Conservation (phyloP, 2,888 invertebrate genomes). For the Erebia palarica region DNA sequence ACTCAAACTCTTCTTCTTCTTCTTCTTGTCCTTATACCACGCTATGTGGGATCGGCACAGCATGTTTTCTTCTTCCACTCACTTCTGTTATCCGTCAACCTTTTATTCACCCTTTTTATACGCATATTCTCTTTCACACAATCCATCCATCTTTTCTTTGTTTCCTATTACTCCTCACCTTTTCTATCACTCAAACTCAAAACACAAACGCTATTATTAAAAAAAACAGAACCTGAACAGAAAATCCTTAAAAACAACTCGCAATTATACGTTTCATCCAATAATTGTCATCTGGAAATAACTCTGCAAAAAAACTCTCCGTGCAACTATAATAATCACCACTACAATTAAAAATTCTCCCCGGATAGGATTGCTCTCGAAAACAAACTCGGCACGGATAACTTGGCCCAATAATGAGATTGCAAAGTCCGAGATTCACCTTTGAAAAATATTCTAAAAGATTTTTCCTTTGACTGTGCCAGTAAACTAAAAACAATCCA, state of each 20-base stretch:
- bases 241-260: constrained; percentile 14
- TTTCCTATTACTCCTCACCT: too few relatives aligned
- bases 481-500: constrained; percentile 11
- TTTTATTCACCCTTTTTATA: too few relatives aligned
- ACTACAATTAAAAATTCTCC: constrained; percentile 45
- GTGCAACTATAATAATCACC: constrained; percentile 43
- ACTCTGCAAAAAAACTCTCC: constrained; percentile 23
- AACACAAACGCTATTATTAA: background rate
- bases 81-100: too few relatives aligned
- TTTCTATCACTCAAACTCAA: too few relatives aligned
- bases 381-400: constrained; percentile 43
- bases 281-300: constrained; percentile 17
- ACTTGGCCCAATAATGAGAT: constrained; percentile 43
- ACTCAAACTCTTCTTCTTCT: too few relatives aligned
- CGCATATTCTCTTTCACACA: too few relatives aligned
- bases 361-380: constrained; percentile 40
- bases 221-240: background rate
- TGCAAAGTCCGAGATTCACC: constrained; percentile 47
- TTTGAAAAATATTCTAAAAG: constrained; percentile 46
- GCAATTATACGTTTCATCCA: constrained; percentile 11
- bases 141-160: too few relatives aligned
- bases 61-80: too few relatives aligned
- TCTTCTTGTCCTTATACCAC: too few relatives aligned
- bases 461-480: constrained; percentile 16
- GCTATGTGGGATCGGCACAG: too few relatives aligned